Conservation (phyloP, 2,888 invertebrate genomes). For the Cyaniris semiargus region DNA sequence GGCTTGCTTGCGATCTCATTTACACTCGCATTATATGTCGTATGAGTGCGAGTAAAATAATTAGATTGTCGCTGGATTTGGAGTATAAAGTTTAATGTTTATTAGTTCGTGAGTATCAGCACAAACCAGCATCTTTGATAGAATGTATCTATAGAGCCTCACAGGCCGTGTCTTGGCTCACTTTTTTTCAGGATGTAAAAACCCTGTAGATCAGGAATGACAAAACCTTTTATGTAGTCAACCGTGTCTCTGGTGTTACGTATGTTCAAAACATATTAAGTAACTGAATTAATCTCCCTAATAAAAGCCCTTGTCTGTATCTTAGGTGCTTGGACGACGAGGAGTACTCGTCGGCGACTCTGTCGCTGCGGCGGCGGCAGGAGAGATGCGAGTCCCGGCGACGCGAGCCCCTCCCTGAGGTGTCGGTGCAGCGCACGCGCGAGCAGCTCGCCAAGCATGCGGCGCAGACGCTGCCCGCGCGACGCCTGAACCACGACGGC, state of each 20-base stretch:
- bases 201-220: too few species aligned
- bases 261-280: background rate
- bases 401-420: conserved; percentile 64
- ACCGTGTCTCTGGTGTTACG: background rate
- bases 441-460: conserved; percentile 73
- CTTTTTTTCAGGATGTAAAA: too few species aligned
- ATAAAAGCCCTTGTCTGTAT: conserved; percentile 18
- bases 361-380: conserved; percentile 68
- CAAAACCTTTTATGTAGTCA: background rate
- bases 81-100: too few species aligned
- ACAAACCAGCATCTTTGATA: too few species aligned
- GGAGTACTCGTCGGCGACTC: conserved; percentile 56
- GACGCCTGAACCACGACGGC: conserved; percentile 73
- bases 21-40: too few species aligned
- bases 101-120: too few species aligned
- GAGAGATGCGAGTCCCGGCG: conserved; percentile 72
- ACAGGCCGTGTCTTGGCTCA: too few species aligned
- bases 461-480: conserved; percentile 63
- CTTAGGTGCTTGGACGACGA: conserved; percentile 67
- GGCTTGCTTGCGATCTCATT: too few species aligned
- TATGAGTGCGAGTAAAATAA: too few species aligned
- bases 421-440: conserved; percentile 66
- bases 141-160: too few species aligned
- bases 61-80: too few species aligned
- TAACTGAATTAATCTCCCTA: background rate